Conservation (phyloP, 2,797 vertebrate genomes). For the Danio jaintianensis region DNA sequence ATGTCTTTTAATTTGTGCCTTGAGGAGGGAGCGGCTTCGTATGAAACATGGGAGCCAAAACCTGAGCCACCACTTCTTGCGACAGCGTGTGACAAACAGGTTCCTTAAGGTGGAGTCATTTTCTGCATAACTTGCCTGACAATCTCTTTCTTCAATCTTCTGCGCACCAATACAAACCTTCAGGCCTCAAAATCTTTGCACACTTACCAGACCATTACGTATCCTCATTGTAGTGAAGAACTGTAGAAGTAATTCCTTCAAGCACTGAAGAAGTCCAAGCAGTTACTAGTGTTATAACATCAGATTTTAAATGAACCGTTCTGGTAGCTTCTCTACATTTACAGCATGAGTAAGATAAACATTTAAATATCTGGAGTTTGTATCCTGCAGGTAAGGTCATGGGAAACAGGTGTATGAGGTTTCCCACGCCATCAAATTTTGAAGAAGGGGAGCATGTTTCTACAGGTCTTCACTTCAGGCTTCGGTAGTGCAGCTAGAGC, state of each 20-base stretch:
- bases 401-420: slow-evolving; percentile 90
- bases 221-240: neutral
- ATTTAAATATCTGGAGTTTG: slow-evolving; percentile 54
- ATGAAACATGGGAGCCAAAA: slow-evolving; percentile 72
- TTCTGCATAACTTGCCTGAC: slow-evolving; percentile 67
- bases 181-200: slow-evolving; percentile 56
- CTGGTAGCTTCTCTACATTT: slow-evolving; percentile 5
- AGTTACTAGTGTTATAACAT: neutral
- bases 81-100: slow-evolving; percentile 80
- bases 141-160: slow-evolving; percentile 65
- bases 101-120: slow-evolving; percentile 69
- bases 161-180: slow-evolving; percentile 49
- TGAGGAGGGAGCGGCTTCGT: slow-evolving; percentile 74
- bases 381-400: slow-evolving; percentile 86
- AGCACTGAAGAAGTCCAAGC: neutral
- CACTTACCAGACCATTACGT: slow-evolving; percentile 10
- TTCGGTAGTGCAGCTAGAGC: slow-evolving; percentile 58
- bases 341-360: slow-evolving; percentile 63
- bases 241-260: neutral
- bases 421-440: slow-evolving; percentile 95
- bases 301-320: neutral
- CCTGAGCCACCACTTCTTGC: slow-evolving; percentile 84
- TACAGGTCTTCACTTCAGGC: slow-evolving; percentile 82
- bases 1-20: slow-evolving; percentile 51
- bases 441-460: slow-evolving; percentile 79